Percentiles rank a stretch among this genome's conserved stretches.
phyloP scores from a whole-genome alignment of 2,113 vertebrate species.

The Cichladusa arquata region DNA sequence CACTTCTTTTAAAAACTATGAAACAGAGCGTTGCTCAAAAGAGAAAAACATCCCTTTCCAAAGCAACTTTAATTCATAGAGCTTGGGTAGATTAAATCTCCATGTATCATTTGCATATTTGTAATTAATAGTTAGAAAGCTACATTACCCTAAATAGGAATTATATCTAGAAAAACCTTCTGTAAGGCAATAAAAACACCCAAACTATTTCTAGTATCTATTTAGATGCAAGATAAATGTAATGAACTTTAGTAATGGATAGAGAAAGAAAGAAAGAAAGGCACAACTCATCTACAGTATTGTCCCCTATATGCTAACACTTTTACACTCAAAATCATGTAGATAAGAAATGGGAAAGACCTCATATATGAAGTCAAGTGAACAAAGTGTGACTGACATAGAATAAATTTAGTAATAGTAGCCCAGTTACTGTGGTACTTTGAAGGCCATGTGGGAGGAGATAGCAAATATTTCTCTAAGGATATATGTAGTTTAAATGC shows the following conservation, averaged over 20 bases:
- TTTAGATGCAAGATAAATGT: not conserved
- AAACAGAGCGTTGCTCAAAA: not conserved
- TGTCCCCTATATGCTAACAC: not conserved
- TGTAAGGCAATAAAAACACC: not conserved
- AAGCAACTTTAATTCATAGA: not conserved
- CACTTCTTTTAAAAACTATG: not conserved
- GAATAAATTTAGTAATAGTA: not conserved
- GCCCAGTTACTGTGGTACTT: not conserved
- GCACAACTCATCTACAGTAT: fast-evolving
- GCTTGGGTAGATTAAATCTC: not conserved
- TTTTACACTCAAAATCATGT: not conserved
- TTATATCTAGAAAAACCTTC: not conserved
- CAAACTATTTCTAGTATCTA: not conserved
- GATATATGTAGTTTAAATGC: not conserved
- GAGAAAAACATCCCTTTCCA: not conserved
- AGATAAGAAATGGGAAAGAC: not conserved
- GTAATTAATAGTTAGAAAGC: not conserved
- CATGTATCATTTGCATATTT: not conserved
- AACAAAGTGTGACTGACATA: not conserved
- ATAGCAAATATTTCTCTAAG: fast-evolving
- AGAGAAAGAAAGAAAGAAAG: not conserved
- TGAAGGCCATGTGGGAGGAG: not conserved
- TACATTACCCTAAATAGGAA: not conserved
- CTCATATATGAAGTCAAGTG: not conserved
- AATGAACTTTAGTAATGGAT: not conserved